Conservation (phyloP, 2,113 vertebrate genomes). For the Hystrix cristata region DNA sequence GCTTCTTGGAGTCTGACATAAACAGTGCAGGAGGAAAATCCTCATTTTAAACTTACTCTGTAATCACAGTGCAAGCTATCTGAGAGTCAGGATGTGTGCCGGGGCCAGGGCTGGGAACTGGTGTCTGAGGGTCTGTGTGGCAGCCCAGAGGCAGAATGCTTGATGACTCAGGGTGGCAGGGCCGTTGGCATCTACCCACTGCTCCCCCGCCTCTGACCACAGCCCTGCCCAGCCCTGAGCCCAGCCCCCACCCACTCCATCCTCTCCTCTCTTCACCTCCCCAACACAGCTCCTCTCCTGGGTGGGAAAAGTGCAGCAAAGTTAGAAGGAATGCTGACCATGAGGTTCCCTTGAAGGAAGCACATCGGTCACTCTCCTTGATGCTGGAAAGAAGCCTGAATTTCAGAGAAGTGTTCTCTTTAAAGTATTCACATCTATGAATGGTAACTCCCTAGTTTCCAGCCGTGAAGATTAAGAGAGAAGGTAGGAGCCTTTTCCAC, state of each 20-base stretch:
- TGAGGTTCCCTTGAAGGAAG: rapidly evolving
- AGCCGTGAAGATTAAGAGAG: not conserved
- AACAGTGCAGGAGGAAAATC: slow-evolving; percentile 67
- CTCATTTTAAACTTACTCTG: slow-evolving; percentile 77
- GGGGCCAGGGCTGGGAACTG: not conserved
- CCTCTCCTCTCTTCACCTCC: not conserved
- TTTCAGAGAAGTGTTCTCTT: not conserved
- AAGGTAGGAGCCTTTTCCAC: not conserved
- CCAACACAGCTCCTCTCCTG: not conserved
- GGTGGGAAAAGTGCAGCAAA: not conserved
- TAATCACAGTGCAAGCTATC: slow-evolving; percentile 60
- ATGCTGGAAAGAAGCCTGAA: not conserved
- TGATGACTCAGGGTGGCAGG: not conserved
- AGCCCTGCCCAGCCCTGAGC: not conserved
- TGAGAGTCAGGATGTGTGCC: not conserved
- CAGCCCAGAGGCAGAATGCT: not conserved
- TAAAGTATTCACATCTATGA: not conserved
- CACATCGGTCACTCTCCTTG: rapidly evolving
- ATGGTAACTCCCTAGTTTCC: not conserved
- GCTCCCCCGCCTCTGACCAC: not conserved
- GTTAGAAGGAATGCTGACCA: not conserved
- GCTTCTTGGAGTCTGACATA: slow-evolving; percentile 71
- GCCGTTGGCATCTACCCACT: not conserved
- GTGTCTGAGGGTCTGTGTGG: not conserved
- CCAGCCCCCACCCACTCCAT: not conserved